Evolutionary conservation across 2,797 vertebrate species (phyloP), one percentile per base, ranked within the genome.

Genomic region (Enteromius viviparus): DNA sequence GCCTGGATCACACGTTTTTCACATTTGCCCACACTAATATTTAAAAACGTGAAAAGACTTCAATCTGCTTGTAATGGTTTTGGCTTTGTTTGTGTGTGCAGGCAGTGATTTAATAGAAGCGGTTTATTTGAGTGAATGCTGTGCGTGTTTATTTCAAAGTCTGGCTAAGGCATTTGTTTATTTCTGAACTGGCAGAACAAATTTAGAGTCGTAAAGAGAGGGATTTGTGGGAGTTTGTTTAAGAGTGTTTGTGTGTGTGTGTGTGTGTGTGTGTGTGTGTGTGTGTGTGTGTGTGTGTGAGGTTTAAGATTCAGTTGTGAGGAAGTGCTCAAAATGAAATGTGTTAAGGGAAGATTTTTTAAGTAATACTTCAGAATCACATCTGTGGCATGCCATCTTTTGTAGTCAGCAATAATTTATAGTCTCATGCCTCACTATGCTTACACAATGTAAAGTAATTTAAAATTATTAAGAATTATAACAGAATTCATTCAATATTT

Each of bases 231-330:
- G 62, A 49, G 32, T 77, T 42, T 65, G 42, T 76, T 32, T 65
- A 19, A 62, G 69, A 65, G 51, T 49, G 80, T 60, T 10, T 42
- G 8, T 42, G 71, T 82, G 6, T 60, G 47, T 79, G 55, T 82
- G 69, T 70, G 65, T 85, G 49, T 49, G 21, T 42, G 14, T 53
- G 32, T n/a, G 51, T 49, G 80, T 60, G 2, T 42, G 8, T 42
- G 71, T 82, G 6, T 60, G 47, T 79, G 55, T 82, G 69, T 70
- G 65, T 85, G 49, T 49, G 21, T 42, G 14, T 53, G 32, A 47
- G 68, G 15, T 23, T 40, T 60, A 60, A 40, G 62, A 51, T 37
- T 19, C 45, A 23, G 23, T 65, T 29, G 34, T 78, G 19, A 49
- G 26, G 23, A 78, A 78, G 42, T 47, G 19, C 17, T 26, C 15